phyloP scores from a whole-genome alignment of 2,888 invertebrate genomes.

The Drosophila pegasa region DNA sequence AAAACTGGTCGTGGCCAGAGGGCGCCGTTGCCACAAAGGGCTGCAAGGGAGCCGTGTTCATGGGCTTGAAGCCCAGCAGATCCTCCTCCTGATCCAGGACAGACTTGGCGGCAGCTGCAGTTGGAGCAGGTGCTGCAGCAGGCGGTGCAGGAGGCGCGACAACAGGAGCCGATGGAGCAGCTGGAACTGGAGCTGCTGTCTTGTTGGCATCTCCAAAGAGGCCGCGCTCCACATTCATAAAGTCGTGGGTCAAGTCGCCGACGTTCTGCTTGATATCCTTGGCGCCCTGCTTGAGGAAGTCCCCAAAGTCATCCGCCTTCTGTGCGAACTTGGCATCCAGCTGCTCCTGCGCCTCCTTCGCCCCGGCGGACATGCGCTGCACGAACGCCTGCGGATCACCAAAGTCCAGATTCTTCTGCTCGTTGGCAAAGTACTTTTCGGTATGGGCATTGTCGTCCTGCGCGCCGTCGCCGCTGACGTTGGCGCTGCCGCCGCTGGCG shows the following conservation, averaged over 20 bases:
- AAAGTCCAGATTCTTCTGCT: conserved; percentile 80
- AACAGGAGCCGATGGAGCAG: background rate
- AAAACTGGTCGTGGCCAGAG: conserved; percentile 42
- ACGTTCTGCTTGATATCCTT: conserved; percentile 70
- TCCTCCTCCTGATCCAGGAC: conserved; percentile 50
- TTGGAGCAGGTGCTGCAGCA: background rate
- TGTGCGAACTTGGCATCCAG: conserved; percentile 83
- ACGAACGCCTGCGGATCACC: conserved; percentile 80
- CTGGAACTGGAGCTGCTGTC: conserved; percentile 8
- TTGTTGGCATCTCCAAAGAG: conserved; percentile 50
- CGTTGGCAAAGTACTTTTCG: conserved; percentile 82
- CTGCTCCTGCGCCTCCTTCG: conserved; percentile 81
- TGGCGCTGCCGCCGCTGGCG: conserved; percentile 27
- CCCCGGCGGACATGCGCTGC: conserved; percentile 81
- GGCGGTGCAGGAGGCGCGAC: background rate
- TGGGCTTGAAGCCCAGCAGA: conserved; percentile 61
- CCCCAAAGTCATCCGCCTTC: conserved; percentile 74
- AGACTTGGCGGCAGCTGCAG: conserved; percentile 9
- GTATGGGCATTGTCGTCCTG: conserved; percentile 82
- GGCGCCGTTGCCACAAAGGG: conserved; percentile 64
- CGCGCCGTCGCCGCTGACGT: conserved; percentile 65
- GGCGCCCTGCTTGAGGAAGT: conserved; percentile 68
- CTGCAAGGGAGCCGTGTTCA: conserved; percentile 54
- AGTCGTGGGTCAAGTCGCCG: conserved; percentile 76
- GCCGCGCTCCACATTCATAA: conserved; percentile 82